These are phyloP conservation scores for Lethrus apterus DNA, from an alignment of 1,140 invertebrate species.

Conservation along the genomic window DNA sequence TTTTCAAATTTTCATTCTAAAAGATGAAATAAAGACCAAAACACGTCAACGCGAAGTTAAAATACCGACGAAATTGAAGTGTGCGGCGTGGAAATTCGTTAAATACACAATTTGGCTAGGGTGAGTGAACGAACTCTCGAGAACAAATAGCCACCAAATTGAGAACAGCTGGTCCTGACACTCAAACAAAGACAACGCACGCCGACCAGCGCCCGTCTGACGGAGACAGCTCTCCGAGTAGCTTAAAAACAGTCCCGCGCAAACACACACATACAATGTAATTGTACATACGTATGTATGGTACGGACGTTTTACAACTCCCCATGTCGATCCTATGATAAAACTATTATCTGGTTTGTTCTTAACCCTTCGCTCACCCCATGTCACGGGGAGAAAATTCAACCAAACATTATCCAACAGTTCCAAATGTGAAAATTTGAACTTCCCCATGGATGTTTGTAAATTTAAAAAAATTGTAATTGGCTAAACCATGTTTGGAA, in stretches of 20 bases:
- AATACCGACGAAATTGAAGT: too few species aligned
- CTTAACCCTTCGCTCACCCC: constrained; percentile 12
- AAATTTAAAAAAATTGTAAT: too few species aligned
- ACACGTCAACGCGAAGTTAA: too few species aligned
- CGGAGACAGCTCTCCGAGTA: constrained; percentile 27
- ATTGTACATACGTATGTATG: constrained; percentile 1
- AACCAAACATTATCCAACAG: too few species aligned
- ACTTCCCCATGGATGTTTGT: too few species aligned
- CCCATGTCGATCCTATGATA: constrained; percentile 8
- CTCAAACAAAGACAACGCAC: constrained; percentile 33
- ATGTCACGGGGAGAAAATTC: not conserved
- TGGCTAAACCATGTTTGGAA: too few species aligned
- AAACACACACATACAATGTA: constrained; percentile 20
- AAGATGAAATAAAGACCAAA: too few species aligned
- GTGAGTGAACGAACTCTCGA: constrained; percentile 24
- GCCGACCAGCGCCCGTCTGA: constrained; percentile 26
- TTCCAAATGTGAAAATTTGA: too few species aligned
- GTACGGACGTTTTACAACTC: not conserved
- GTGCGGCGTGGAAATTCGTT: constrained; percentile 18
- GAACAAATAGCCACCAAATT: constrained; percentile 34
- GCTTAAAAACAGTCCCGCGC: constrained; percentile 18
- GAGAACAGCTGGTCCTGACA: constrained; percentile 35
- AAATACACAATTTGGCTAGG: constrained; percentile 18
- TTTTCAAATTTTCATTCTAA: too few species aligned
- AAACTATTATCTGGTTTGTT: constrained; percentile 9